Percentiles rank a stretch among this genome's conserved stretches.
phyloP scores from a whole-genome alignment of 2,888 invertebrate species.

The Nomada fucata region DNA sequence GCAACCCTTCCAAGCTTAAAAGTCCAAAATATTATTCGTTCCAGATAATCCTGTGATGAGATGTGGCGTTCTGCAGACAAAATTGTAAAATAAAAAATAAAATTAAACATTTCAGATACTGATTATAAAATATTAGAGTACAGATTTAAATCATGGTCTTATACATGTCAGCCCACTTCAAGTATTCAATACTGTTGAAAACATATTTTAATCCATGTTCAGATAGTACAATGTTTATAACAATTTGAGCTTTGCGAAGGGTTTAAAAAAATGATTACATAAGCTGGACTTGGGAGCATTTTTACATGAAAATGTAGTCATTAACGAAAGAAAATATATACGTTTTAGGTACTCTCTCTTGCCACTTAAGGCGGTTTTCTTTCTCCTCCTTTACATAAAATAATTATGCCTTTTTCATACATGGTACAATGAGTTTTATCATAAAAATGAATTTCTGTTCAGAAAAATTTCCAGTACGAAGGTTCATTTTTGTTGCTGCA shows the following conservation, averaged over 20 bases:
- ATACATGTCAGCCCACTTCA: neutral
- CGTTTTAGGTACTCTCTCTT: neutral
- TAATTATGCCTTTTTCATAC: no score
- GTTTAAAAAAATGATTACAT: no score
- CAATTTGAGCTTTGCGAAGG: no score
- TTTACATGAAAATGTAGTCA: neutral
- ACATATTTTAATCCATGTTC: neutral
- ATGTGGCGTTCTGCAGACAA: neutral
- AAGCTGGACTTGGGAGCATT: neutral
- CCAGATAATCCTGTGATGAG: neutral
- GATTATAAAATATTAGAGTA: neutral
- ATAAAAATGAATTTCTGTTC: no score
- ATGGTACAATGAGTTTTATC: no score
- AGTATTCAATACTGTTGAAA: neutral
- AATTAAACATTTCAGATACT: neutral
- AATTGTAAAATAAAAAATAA: neutral
- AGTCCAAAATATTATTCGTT: conserved; percentile 2
- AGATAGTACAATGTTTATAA: neutral
- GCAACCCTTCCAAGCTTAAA: neutral
- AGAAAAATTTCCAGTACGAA: no score
- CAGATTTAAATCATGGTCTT: neutral
- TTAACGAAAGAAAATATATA: no score
- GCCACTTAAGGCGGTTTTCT: no score
- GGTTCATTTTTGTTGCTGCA: no score
- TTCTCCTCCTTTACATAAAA: no score